Conservation (phyloP, 2,113 vertebrate species). For the Hyla sarda region DNA sequence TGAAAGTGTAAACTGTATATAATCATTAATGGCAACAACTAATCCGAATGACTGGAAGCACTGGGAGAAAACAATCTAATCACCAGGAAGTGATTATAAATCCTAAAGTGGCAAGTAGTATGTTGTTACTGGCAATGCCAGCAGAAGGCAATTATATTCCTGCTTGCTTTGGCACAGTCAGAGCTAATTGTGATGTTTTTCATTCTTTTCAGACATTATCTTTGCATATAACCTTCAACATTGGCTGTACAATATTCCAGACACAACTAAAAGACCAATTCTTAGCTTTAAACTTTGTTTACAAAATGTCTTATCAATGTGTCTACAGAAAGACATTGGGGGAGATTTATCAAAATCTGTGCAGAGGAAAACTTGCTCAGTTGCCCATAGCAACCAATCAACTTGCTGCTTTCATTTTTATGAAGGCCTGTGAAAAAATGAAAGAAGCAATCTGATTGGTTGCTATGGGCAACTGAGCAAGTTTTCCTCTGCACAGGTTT, state of each 20-base stretch:
- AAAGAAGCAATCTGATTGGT: too few species aligned
- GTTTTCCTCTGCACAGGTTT: too few species aligned
- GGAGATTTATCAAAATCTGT: too few species aligned
- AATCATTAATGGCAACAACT: slow-evolving; percentile 6
- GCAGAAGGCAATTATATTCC: slow-evolving; percentile 63
- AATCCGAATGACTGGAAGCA: neutral
- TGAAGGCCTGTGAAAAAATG: too few species aligned
- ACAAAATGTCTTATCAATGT: slow-evolving; percentile 64
- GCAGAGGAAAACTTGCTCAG: too few species aligned
- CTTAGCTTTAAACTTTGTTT: slow-evolving; percentile 69
- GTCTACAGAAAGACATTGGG: neutral
- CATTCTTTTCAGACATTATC: slow-evolving; percentile 64
- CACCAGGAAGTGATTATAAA: slow-evolving; percentile 64
- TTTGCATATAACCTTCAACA: slow-evolving; percentile 67
- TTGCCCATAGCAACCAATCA: too few species aligned
- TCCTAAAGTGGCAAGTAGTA: slow-evolving; percentile 66
- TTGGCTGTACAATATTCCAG: slow-evolving; percentile 64
- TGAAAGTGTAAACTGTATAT: neutral
- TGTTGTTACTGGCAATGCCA: slow-evolving; percentile 66
- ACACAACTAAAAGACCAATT: slow-evolving; percentile 68
- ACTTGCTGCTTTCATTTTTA: too few species aligned
- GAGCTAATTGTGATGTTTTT: slow-evolving; percentile 58
- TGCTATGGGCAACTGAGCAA: too few species aligned
- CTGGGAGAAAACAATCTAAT: neutral
- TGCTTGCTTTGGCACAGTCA: slow-evolving; percentile 65